These are phyloP conservation scores for Tortricodes alternella DNA, from an alignment of 2,888 invertebrate species.

Conservation along the genomic window DNA sequence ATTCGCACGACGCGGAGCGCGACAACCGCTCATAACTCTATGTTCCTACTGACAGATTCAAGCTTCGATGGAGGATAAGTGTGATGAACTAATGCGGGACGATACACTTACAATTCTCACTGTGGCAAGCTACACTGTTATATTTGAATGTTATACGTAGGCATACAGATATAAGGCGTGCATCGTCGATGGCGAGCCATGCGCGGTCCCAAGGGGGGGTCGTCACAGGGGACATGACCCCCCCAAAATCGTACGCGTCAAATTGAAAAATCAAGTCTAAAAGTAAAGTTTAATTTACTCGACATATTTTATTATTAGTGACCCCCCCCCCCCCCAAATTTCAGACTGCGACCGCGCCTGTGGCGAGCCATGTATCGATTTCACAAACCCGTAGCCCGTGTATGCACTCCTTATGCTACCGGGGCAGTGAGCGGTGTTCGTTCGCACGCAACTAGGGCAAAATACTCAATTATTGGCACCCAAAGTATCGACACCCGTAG, in stretches of 20 bases:
- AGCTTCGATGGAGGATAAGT: conserved; percentile 34
- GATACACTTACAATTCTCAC: neutral
- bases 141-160: conserved; percentile 1
- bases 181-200: neutral
- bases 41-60: conserved; percentile 43
- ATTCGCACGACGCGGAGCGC: conserved; percentile 32
- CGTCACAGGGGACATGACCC: too few species aligned
- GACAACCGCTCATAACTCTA: neutral
- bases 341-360: too few species aligned
- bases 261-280: too few species aligned
- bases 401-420: neutral
- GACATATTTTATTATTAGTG: too few species aligned
- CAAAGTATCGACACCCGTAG: too few species aligned
- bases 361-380: neutral
- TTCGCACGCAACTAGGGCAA: neutral
- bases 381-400: neutral
- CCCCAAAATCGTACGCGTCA: too few species aligned
- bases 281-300: too few species aligned
- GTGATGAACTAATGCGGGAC: neutral
- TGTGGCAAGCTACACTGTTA: conserved; percentile 9
- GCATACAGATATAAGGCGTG: conserved; percentile 6
- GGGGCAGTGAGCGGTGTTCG: neutral
- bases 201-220: too few species aligned
- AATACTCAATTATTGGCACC: too few species aligned
- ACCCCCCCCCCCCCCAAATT: too few species aligned